phyloP scores from a whole-genome alignment of 2,797 vertebrate species.

The Anisognathus igniventris region DNA sequence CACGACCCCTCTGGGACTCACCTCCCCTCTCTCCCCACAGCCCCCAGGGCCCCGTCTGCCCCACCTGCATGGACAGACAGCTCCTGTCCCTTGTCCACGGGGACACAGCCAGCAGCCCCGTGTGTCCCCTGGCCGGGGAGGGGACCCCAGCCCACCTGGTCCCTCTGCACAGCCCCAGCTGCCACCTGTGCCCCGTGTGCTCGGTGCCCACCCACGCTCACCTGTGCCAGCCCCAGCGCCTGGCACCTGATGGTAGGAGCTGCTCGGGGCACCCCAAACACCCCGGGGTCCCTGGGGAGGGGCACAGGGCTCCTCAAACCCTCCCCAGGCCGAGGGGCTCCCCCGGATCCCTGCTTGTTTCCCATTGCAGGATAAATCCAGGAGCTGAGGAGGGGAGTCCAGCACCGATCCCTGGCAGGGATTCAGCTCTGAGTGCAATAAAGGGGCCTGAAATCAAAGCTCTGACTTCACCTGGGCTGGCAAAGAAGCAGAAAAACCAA shows the following conservation, averaged over 20 bases:
- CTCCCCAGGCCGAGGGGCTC: rapidly evolving
- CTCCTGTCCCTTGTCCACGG: background rate
- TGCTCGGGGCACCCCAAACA: rapidly evolving
- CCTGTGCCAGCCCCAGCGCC: background rate
- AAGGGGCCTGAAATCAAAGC: background rate
- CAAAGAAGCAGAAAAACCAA: background rate
- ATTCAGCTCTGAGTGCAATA: background rate
- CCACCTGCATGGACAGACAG: background rate
- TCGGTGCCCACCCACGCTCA: background rate
- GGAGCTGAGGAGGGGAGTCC: rapidly evolving
- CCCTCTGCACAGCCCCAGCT: background rate
- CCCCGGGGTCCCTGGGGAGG: rapidly evolving
- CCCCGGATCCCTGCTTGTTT: rapidly evolving
- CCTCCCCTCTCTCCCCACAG: background rate
- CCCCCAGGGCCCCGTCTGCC: background rate
- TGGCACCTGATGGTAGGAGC: background rate
- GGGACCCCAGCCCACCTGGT: background rate
- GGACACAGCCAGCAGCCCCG: rapidly evolving
- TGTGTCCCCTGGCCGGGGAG: conserved; percentile 9
- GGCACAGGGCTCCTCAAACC: too few relatives aligned
- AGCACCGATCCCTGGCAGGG: rapidly evolving
- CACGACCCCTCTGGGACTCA: rapidly evolving
- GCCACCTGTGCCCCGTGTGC: background rate
- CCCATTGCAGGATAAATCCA: background rate
- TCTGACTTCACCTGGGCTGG: background rate